These are phyloP conservation scores for Cataglyphis livida DNA, from an alignment of 2,888 invertebrate genomes.

Conservation along the genomic window DNA sequence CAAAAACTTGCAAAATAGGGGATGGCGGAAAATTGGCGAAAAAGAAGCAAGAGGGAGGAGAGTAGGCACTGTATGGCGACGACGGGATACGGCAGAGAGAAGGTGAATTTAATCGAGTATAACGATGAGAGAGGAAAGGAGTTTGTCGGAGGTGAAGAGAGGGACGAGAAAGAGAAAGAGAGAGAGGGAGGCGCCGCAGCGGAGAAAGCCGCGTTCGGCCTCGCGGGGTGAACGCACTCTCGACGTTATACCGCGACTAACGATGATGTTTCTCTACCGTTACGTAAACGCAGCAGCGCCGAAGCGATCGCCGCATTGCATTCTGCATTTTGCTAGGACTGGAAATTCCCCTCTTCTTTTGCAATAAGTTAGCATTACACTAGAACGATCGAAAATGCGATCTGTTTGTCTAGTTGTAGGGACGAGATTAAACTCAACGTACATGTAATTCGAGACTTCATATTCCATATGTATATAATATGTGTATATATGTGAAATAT, in stretches of 20 bases:
- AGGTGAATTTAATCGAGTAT: conserved; percentile 71
- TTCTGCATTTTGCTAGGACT: conserved; percentile 45
- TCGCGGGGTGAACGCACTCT: conserved; percentile 81
- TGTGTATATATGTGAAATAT: background rate
- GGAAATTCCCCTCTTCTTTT: conserved; percentile 24
- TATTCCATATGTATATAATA: background rate
- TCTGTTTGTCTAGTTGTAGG: background rate
- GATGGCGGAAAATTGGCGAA: background rate
- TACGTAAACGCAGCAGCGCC: conserved; percentile 70
- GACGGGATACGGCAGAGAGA: conserved; percentile 41
- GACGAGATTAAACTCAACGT: background rate
- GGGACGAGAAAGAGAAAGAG: conserved; percentile 45
- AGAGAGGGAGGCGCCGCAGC: conserved; percentile 56
- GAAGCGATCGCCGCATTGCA: conserved; percentile 47
- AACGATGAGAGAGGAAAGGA: conserved; percentile 65
- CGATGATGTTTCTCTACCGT: conserved; percentile 77
- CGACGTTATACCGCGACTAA: conserved; percentile 72
- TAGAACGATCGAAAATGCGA: background rate
- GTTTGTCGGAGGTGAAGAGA: conserved; percentile 59
- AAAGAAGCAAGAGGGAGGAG: conserved; percentile 14
- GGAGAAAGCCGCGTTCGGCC: conserved; percentile 78
- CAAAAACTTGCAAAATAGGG: background rate
- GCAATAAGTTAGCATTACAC: conserved; percentile 1
- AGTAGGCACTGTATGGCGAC: background rate
- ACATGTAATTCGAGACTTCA: background rate